These are phyloP conservation scores for Caenorhabditis sulstoni DNA, from an alignment of 2,888 invertebrate species.

Conservation along the genomic window DNA sequence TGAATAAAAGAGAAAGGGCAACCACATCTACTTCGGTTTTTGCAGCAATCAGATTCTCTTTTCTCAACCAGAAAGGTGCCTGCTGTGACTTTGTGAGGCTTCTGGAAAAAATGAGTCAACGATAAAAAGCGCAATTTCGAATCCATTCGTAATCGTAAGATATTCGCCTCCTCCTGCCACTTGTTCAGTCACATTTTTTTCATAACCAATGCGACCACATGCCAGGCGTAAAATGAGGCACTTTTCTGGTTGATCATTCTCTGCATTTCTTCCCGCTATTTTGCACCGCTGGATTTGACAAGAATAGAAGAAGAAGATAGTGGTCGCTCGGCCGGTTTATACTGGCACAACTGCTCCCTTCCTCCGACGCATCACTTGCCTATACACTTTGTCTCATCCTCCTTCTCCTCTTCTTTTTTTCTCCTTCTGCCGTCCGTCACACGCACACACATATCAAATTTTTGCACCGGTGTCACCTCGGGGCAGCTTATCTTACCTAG, in stretches of 20 bases:
- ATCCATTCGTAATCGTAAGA: background rate
- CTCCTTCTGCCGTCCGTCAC: conserved; percentile 22
- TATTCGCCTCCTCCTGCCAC: background rate
- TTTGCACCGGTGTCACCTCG: conserved; percentile 30
- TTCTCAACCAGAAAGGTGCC: background rate
- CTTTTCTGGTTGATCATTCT: conserved; percentile 58
- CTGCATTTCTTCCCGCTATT: conserved; percentile 51
- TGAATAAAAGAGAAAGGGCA: too few relatives aligned
- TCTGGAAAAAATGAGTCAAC: background rate
- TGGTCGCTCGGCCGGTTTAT: conserved; percentile 18
- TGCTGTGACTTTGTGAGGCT: too few relatives aligned
- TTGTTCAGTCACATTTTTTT: conserved; percentile 14
- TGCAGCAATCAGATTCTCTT: background rate
- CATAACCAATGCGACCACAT: conserved; percentile 14
- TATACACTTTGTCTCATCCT: conserved; percentile 44
- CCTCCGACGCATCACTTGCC: conserved; percentile 15
- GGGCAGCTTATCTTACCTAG: conserved; percentile 45
- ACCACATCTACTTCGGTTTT: too few relatives aligned
- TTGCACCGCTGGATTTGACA: conserved; percentile 50
- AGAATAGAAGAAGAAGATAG: conserved; percentile 48
- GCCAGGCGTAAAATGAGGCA: conserved; percentile 26
- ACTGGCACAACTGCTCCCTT: conserved; percentile 33
- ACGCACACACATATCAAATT: conserved; percentile 52
- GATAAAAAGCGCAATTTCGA: background rate
- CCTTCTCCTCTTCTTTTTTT: conserved; percentile 24